Percentiles rank a stretch among this genome's conserved stretches.
Conservation (phyloP, 2,888 invertebrate genomes). For the Epistrophella euchroma region DNA sequence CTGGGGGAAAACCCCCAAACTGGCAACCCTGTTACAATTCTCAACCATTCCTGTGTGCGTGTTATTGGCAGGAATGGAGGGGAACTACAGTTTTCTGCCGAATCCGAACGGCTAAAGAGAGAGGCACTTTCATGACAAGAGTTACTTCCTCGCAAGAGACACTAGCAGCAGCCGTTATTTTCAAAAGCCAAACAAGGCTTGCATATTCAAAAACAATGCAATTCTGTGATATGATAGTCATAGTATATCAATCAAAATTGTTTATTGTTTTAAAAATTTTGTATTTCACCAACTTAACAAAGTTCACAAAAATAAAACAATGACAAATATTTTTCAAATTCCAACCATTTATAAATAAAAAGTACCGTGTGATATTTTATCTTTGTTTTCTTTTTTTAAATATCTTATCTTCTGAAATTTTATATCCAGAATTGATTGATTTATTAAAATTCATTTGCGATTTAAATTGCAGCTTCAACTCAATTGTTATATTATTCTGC, state of each 20-base stretch:
- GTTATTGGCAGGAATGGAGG: no score
- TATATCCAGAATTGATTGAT: slow-evolving; percentile 11
- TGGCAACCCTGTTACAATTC: no score
- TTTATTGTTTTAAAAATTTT: background rate
- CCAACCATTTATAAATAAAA: background rate
- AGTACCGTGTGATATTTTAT: background rate
- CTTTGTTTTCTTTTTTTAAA: background rate
- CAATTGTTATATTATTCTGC: slow-evolving; percentile 4
- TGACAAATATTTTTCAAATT: background rate
- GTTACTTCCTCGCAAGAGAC: no score
- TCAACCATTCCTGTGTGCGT: no score
- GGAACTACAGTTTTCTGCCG: no score
- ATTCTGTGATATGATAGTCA: background rate
- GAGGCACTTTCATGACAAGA: no score
- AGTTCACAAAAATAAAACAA: background rate
- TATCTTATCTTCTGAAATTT: slow-evolving; percentile 3
- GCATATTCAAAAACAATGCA: no score
- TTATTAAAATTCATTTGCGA: background rate
- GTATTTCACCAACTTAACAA: slow-evolving; percentile 17
- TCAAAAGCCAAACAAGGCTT: no score
- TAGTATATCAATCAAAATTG: background rate
- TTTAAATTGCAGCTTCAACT: background rate
- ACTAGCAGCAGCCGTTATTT: no score
- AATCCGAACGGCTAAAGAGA: no score
- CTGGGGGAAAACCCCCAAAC: no score